A percentile compares a stretch with the other conserved stretches of the same genome.
Evolutionary conservation across 2,113 vertebrate genomes (phyloP).

Genomic region (Daubentonia madagascariensis): DNA sequence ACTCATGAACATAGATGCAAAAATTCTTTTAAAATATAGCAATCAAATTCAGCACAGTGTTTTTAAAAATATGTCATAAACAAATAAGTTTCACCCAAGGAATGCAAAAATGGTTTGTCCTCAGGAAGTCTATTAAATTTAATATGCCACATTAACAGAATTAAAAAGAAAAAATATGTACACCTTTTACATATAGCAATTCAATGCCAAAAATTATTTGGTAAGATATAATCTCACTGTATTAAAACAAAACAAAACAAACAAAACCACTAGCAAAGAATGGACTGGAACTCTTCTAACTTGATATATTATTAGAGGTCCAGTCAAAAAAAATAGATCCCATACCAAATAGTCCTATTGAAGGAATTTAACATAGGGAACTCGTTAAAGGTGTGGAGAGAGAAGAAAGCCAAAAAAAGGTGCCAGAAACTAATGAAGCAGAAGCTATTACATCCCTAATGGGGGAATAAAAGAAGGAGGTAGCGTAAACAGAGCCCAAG

Average conservation of each 20-base stretch:
- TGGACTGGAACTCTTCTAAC: background rate
- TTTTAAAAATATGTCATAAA: background rate
- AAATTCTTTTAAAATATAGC: background rate
- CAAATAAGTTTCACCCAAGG: background rate
- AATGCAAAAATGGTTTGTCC: background rate
- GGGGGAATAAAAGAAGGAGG: background rate
- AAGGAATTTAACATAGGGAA: background rate
- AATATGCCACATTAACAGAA: background rate
- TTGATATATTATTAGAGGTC: background rate
- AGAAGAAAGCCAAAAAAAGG: background rate
- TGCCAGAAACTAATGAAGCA: background rate
- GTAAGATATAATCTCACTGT: background rate
- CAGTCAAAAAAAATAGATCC: background rate
- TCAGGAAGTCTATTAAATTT: background rate
- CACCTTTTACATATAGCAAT: background rate
- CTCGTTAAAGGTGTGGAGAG: background rate
- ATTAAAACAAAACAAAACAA: background rate
- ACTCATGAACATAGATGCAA: background rate
- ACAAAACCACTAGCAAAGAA: background rate
- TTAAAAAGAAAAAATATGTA: background rate
- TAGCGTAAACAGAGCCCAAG: background rate
- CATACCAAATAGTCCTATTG: background rate
- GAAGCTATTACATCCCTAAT: background rate
- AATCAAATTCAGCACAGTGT: background rate
- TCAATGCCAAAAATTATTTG: background rate